Base-by-base conservation (phyloP, 1,140 invertebrate species). In the Zeugodacus cucurbitae region DNA sequence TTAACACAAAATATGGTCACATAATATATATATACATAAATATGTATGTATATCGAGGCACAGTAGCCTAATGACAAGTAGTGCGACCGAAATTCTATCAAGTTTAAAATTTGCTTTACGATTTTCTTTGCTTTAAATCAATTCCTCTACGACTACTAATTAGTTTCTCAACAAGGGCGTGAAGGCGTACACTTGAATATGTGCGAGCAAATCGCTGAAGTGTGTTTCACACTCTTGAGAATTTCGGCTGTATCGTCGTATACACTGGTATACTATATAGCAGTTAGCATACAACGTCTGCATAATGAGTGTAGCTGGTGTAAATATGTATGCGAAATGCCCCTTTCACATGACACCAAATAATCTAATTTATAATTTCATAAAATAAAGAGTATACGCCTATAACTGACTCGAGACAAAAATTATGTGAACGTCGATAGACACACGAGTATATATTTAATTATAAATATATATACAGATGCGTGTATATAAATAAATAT, bases 361-460 rank as follows among this genome's bases (percentile, higher is more conserved):
- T 74, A 32, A 74, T 74, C 32, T 74, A 74, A 74, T 41, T 74
- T 41, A 74, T 74, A 74, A 74, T 74, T 74, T 41, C 41, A 67
- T 17, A 32, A 67, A 67, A 34, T 67, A 67, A 67, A 26, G 29
- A 67, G 26, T 17, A 67, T 29, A 34, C 29, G 62, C 11, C 62
- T 67, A 34, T 67, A 32, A 34, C n/a, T 32, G 26, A 32, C 62
- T 67, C 62, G 14, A 67, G 62, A 67, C 17, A 32, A 32, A 32
- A 67, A 67, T 34, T 4, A 67, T 29, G 3, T 3, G 62, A 29
- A 3, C 32, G 62, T 2, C 32, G n/a, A 29, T 34, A 67, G 29
- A 29, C 29, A 67, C 29, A 17, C 10, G 29, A 3, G 4, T 22
- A n/a, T n/a, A 62, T 62, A 64, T 64, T 11, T 11, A 64, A 14